These are phyloP conservation scores for Tiaroga cobitis DNA, from an alignment of 2,797 vertebrate genomes.

Conservation along the genomic window DNA sequence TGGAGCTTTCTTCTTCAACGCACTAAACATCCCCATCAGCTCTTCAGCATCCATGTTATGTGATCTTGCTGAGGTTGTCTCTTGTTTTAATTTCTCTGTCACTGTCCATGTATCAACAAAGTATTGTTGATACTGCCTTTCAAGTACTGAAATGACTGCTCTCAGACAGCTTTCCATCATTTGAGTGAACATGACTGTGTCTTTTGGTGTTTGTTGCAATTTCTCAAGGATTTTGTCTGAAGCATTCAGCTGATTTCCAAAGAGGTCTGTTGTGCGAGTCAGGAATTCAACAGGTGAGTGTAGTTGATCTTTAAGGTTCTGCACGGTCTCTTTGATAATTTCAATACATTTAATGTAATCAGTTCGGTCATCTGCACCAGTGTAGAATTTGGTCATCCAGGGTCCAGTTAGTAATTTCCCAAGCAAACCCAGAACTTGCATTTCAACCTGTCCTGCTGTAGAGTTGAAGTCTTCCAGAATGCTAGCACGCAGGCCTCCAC, in stretches of 20 bases:
- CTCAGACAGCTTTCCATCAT: conserved; percentile 11
- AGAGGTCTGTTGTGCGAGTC: conserved; percentile 18
- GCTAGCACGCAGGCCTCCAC: conserved; percentile 11
- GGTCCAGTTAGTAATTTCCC: conserved; percentile 19
- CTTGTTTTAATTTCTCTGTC: neutral
- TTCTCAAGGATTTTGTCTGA: conserved; percentile 18
- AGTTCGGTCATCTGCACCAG: conserved; percentile 14
- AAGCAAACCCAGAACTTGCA: neutral
- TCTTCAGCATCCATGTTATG: conserved; percentile 21
- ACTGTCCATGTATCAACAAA: neutral
- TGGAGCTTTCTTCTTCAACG: neutral
- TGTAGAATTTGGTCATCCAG: conserved; percentile 17
- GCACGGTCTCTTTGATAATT: neutral
- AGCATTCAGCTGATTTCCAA: neutral
- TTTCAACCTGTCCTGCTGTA: neutral
- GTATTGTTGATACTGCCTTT: neutral
- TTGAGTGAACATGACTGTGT: conserved; percentile 9
- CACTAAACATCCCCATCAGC: conserved; percentile 2
- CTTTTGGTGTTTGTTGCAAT: conserved; percentile 11
- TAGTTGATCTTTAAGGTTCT: conserved; percentile 23
- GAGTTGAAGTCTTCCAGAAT: conserved; percentile 7
- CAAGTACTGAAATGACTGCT: neutral
- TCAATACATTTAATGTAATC: conserved; percentile 2
- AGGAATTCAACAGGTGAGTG: conserved; percentile 5
- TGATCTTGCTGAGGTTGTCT: neutral